Base-by-base conservation (phyloP, 2,113 vertebrate species). In the Rhombomys opimus region DNA sequence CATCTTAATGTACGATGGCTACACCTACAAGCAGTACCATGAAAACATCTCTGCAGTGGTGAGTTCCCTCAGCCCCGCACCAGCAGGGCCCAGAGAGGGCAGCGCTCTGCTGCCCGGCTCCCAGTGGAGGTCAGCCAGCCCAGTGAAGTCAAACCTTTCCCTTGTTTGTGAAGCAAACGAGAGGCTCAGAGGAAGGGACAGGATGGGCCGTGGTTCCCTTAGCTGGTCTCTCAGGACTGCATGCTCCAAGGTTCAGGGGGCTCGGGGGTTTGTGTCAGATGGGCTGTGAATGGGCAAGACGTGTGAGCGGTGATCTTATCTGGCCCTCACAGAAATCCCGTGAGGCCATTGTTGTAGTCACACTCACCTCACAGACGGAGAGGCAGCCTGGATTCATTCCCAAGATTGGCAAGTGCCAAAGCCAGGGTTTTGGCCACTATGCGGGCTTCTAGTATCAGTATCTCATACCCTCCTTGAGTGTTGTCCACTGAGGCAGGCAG, bases 1-100 rank as follows among this genome's bases (percentile, higher is more conserved):
- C n/a, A 95, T 99, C 98, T 87, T 6, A n/a, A 84, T 96, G 65
- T 72, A 63, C 0, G 0, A 67, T 2, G 65, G 95, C 65, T 12
- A 0, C 35, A 5, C 11, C 41, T 61, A 67, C 41, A 59, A 30
- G 46, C 1, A 70, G 0, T 97, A 97, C 35, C 7, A 98, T 0
- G 97, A 98, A 27, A 98, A 98, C 90, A 97, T 98, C 95, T 54
- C 97, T 0, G 98, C 98, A 0, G 97, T 98, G 98, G 98, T 98
- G 89, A 97, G 98, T 96, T 11, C 22, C 20, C 25, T 38, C n/a
- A 10, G 38, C 17, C 68, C 82, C 9, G 8, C 0, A 0, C 17
- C 20, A 15, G 2, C 67, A 23, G 0, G 2, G 4, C 52, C 10
- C 52, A 3, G 63, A 17, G n/a, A 57, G 23, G 35, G 38, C 7